These are phyloP conservation scores for Drosophila borealis DNA, from an alignment of 2,888 invertebrate species.

Conservation along the genomic window DNA sequence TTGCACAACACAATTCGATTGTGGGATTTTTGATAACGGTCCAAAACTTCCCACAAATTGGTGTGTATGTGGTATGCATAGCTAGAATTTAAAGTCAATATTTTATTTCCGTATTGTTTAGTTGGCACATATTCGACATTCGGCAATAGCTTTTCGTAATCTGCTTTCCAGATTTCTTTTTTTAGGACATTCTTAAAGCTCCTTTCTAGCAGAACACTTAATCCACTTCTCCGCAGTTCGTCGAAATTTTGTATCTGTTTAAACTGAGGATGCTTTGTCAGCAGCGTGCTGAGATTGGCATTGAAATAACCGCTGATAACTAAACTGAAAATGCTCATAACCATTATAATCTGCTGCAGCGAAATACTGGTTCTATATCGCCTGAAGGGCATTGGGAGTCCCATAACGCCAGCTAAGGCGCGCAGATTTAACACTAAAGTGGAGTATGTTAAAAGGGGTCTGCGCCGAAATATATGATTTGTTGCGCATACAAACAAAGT, in stretches of 20 bases:
- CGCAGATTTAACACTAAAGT: slow-evolving; percentile 30
- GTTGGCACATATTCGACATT: neutral
- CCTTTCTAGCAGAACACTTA: neutral
- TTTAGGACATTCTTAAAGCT: fast-evolving
- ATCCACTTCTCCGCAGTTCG: slow-evolving; percentile 22
- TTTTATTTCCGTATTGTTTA: neutral
- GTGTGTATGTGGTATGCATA: slow-evolving; percentile 3
- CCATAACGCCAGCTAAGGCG: slow-evolving; percentile 39
- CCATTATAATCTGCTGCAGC: slow-evolving; percentile 38
- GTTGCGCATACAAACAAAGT: slow-evolving; percentile 13
- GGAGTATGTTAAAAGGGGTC: neutral
- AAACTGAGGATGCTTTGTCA: slow-evolving; percentile 22
- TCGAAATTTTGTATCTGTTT: slow-evolving; percentile 25
- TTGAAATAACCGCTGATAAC: slow-evolving; percentile 39
- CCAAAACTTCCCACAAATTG: neutral
- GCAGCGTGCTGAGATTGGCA: slow-evolving; percentile 46
- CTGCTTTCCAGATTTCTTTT: fast-evolving
- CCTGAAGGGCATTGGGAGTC: slow-evolving; percentile 18
- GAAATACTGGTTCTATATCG: slow-evolving; percentile 21
- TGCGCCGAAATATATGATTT: neutral
- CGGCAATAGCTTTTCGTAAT: neutral
- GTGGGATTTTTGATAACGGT: slow-evolving; percentile 5
- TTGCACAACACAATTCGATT: slow-evolving; percentile 8
- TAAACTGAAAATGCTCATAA: slow-evolving; percentile 42
- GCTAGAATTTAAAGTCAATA: slow-evolving; percentile 11